Conservation (phyloP, 2,888 invertebrate species). For the Microctonus aethiopoides region DNA sequence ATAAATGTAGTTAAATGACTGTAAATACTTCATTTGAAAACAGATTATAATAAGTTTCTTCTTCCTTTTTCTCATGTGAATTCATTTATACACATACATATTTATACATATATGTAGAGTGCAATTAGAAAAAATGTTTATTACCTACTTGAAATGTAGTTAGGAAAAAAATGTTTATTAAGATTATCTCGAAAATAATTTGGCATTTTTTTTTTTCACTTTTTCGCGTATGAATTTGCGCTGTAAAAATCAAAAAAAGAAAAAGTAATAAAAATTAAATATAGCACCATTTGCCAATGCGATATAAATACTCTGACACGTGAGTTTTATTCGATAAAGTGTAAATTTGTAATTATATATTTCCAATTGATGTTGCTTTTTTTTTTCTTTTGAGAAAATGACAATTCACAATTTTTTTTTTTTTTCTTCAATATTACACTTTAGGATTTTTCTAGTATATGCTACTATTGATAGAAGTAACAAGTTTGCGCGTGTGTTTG, state of each 20-base stretch:
- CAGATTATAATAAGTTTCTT: slow-evolving; percentile 2
- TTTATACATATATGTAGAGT: not conserved
- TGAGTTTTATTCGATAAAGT: not conserved
- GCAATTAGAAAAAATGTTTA: too few species aligned
- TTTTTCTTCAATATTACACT: not conserved
- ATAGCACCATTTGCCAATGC: not conserved
- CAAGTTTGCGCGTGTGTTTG: not conserved
- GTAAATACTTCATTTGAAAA: slow-evolving; percentile 37
- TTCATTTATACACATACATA: not conserved
- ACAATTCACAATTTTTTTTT: not conserved
- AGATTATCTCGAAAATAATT: not conserved
- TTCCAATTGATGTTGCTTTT: not conserved
- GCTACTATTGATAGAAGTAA: not conserved
- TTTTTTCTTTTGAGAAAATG: too few species aligned
- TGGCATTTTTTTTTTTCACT: slow-evolving; percentile 8
- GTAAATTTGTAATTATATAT: not conserved
- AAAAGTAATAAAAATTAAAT: not conserved
- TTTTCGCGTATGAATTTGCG: slow-evolving; percentile 2
- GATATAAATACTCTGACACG: not conserved
- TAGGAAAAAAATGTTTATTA: too few species aligned
- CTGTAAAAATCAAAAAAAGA: not conserved
- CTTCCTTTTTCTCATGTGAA: not conserved
- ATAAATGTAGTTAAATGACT: slow-evolving; percentile 37
- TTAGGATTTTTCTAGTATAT: not conserved
- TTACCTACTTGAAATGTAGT: too few species aligned